Evolutionary conservation across 2,888 invertebrate species (phyloP), one percentile per base, ranked within the genome.

Genomic region (Parascotia fuliginaria): DNA sequence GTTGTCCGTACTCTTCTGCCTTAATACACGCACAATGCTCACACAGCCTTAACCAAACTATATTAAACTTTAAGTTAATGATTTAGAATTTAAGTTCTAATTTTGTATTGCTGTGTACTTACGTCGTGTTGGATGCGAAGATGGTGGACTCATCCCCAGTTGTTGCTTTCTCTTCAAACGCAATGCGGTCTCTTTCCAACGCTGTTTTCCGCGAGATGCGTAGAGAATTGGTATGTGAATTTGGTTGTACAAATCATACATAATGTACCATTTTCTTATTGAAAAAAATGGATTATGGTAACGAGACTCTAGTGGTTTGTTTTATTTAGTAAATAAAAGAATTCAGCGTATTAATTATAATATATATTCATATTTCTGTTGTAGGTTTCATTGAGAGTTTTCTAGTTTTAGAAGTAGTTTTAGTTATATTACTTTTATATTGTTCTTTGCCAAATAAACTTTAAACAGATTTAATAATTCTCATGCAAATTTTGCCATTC

Each of bases 1-100:
- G 92, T 92, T 87, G 92, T 92, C 89, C 89, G 91, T 80, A 89
- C 92, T 92, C 91, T 91, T 92, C 92, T 91, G 85, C 86, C 89
- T 87, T 90, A 85, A 85, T 90, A 90, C 89, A 92, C 91, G 91
- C 91, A 91, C 86, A 85, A 84, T 85, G 77, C 85, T 82, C 85
- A 85, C 83, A 85, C 76, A 79, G 36, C 48, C 0, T n/a, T 14
- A 3, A 9, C 3, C 41, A 58, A 11, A 11, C 11, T 0, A 51
- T 49, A 34, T 63, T 42, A 12, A 41, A 72, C 68, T 49, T 13
- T 67, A 57, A 0, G 0, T 0, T 1, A 0, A 0, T 0, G 0
- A 0, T 0, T 31, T 51, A 70, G 42, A 68, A 60, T 55, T 54
- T 3, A 31, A 54, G 60, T 57, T 69, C 9, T 15, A 0, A 4